These are phyloP conservation scores for Zaprionus nigranus DNA, from an alignment of 1,140 invertebrate species.

Conservation along the genomic window DNA sequence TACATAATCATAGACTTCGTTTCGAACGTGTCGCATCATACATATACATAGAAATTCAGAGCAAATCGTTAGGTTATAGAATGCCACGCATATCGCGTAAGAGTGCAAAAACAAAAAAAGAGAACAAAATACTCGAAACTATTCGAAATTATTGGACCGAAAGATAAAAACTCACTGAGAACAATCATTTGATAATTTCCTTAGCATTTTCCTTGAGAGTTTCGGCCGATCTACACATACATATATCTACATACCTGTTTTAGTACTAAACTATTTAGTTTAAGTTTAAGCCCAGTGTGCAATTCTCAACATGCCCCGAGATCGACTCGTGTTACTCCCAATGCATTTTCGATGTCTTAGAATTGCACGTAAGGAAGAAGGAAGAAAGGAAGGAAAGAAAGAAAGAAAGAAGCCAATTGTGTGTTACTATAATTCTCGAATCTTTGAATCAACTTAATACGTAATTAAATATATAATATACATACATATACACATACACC, in stretches of 20 bases:
- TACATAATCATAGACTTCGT: conserved; percentile 45
- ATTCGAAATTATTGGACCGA: neutral
- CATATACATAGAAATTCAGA: conserved; percentile 29
- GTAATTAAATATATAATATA: conserved; percentile 66
- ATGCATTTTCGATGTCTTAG: conserved; percentile 34
- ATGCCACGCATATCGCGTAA: conserved; percentile 50
- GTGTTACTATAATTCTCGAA: conserved; percentile 57
- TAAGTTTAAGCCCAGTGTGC: conserved; percentile 1
- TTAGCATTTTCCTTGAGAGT: conserved; percentile 16
- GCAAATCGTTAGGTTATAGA: conserved; percentile 48
- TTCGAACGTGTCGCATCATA: conserved; percentile 30
- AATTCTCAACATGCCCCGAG: neutral
- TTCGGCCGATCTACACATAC: neutral
- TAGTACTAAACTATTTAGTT: conserved; percentile 5
- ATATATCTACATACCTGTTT: conserved; percentile 1
- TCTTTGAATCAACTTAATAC: conserved; percentile 71
- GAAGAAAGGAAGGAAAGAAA: no score
- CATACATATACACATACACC: conserved; percentile 1
- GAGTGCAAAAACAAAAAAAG: conserved; percentile 17
- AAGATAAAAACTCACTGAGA: neutral
- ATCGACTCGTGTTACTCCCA: conserved; percentile 20
- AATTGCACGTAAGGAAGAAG: neutral
- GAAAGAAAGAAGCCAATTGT: conserved; percentile 21
- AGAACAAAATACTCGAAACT: neutral
- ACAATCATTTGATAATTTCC: conserved; percentile 5